Evolutionary conservation across 2,888 invertebrate species (phyloP), one percentile per base, ranked within the genome.

Genomic region (Buathra laborator): DNA sequence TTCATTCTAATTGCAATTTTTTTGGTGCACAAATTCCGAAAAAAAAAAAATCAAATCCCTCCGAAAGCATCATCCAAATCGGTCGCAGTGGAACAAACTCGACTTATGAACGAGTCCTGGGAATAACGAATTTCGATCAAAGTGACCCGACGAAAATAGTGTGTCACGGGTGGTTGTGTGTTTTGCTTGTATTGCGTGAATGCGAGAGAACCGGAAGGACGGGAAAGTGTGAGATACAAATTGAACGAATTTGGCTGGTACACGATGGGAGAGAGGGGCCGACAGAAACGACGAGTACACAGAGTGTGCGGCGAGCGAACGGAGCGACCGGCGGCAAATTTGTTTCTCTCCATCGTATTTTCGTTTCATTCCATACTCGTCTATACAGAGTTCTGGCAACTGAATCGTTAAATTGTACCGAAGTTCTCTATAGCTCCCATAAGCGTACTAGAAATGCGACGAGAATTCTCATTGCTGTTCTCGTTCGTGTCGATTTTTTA

Each of bases 231-330:
- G 74, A 46, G 67, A 68, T 67, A 62, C 81, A 81, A 81, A 81
- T 81, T 81, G 81, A 81, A 81, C 81, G 67, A 81, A 81, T 81
- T 81, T 81, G 66, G 64, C 29, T 79, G 43, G 64, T 53, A 51
- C 64, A 29, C 16, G 48, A 24, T 37, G 53, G 19, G 16, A 24
- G 51, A 43, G 37, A 68, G 24, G 44, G 14, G 44, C 64, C 51
- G 75, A 72, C 64, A 53, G 64, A 37, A 71, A 72, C 51, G 64
- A 32, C 37, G 64, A 29, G 79, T 70, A 32, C 48, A 79, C 71
- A 51, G 12, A 51, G 16, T 9, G 67, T 56, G 48, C 16, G 70
- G 62, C 64, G 46, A 80, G 67, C 16, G 59, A 68, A 68, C 68
- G 37, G 37, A 9, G 59, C 14, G 67, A 53, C 64, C 51, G 43